Evolutionary conservation across 2,797 vertebrate species (phyloP), one percentile per base, ranked within the genome.

Genomic region (Anisognathus igniventris): DNA sequence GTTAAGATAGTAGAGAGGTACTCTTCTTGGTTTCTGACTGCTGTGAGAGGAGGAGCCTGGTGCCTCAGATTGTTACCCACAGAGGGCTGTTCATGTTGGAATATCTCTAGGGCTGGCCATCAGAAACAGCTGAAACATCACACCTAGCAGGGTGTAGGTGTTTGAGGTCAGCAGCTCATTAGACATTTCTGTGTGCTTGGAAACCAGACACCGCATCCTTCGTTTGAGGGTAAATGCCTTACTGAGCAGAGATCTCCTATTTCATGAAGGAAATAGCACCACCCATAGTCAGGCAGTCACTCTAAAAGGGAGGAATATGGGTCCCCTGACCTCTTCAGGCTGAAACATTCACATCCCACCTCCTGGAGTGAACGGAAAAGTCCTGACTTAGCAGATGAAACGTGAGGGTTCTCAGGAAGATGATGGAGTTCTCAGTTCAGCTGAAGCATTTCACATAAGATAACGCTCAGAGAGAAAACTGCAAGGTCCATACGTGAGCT

Each of bases 151-250:
- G 68, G 40, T 0, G 1, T 18, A 51, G 40, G 53, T 60, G 70
- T 86, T 65, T 84, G 86, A 88, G 86, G 91, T 93, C 70, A 45
- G 62, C 73, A 90, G 86, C 66, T 90, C 37, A 10, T 86, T n/a
- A 88, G 21, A 56, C 7, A 7, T 77, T 80, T 83, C 68, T 92
- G 33, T 50, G 40, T 44, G 20, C 68, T 67, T 70, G 86, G 73
- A 80, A 95, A 83, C 37, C 56, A 73, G 64, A 54, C 35, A 15
- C 42, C 0, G 0, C 35, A 9, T 25, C 10, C 39, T 53, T 66
- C 7, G 2, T 76, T 72, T 54, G 31, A 76, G 56, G 64, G 30
- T 73, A 62, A 45, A 61, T 28, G 44, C 17, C 40, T 67, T 35
- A 17, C 60, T 70, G 51, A 77, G 75, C 14, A 14, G 68, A 40